Evolutionary conservation across 2,113 vertebrate species (phyloP).

Genomic region (Spea bombifrons): DNA sequence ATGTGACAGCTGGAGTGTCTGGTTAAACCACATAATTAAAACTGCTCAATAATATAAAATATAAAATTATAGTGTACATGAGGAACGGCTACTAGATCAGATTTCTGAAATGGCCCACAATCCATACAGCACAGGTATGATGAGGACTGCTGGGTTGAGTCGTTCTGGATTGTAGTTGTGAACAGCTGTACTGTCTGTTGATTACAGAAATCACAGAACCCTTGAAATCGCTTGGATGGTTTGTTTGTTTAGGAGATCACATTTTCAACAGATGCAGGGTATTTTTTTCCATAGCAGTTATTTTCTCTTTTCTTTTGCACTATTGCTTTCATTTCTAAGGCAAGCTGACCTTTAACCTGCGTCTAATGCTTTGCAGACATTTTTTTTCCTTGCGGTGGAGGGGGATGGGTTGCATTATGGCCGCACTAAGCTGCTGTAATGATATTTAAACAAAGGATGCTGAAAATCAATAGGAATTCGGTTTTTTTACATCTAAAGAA

Average conservation of each 20-base stretch:
- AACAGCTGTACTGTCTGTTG: conserved; percentile 46
- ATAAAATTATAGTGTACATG: neutral
- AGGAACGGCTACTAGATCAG: neutral
- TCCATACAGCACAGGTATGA: neutral
- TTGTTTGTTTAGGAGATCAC: conserved; percentile 57
- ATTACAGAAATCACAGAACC: conserved; percentile 54
- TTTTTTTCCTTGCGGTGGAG: conserved; percentile 24
- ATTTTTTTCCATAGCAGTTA: conserved; percentile 16
- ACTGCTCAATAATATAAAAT: neutral
- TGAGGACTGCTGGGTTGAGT: neutral
- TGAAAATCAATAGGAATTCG: conserved; percentile 41
- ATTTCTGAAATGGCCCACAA: neutral
- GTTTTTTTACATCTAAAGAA: conserved; percentile 42
- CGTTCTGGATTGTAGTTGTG: conserved; percentile 18
- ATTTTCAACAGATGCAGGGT: conserved; percentile 62
- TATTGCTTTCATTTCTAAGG: conserved; percentile 50
- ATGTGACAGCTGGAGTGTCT: neutral
- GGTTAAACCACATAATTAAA: neutral
- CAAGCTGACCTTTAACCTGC: conserved; percentile 50
- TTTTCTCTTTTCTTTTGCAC: conserved; percentile 42
- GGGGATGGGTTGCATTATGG: conserved; percentile 22
- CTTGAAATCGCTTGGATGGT: conserved; percentile 55
- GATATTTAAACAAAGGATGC: neutral
- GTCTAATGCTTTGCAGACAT: conserved; percentile 23
- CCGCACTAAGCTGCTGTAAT: conserved; percentile 35